Evolutionary conservation across 2,113 vertebrate species (phyloP).

Genomic region (Otocyon megalotis): DNA sequence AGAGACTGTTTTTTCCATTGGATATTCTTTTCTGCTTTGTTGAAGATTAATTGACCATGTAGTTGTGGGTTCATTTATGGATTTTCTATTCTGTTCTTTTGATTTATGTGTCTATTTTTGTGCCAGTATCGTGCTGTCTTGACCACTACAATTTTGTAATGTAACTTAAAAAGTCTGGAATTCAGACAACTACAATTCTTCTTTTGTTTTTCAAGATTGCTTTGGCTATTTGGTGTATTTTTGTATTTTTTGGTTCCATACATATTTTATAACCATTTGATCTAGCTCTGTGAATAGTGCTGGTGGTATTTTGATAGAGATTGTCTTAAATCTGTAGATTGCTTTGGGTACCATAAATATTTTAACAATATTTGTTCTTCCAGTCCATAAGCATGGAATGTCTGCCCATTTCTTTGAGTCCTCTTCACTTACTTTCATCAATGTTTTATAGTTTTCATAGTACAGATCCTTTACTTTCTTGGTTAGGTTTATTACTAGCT

Average conservation of each 20-base stretch:
- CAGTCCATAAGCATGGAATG: neutral
- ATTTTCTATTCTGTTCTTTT: neutral
- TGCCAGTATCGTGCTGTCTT: neutral
- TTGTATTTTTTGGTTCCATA: neutral
- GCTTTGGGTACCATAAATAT: no score
- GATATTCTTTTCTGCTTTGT: neutral
- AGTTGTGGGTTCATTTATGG: neutral
- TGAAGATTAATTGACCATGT: neutral
- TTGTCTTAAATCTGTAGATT: neutral
- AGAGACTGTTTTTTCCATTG: neutral
- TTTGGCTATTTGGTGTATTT: neutral
- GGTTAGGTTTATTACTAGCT: neutral
- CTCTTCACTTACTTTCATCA: neutral
- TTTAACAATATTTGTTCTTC: neutral
- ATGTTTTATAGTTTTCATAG: neutral
- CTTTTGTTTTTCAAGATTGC: neutral
- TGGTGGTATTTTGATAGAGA: neutral
- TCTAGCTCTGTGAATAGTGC: neutral
- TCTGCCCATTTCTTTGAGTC: neutral
- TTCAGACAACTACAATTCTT: neutral
- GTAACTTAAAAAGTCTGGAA: neutral
- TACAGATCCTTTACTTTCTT: neutral
- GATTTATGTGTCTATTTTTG: neutral
- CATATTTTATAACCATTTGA: neutral
- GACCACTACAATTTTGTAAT: neutral